phyloP scores from a whole-genome alignment of 2,113 vertebrate species.

The Tor tambroides region DNA sequence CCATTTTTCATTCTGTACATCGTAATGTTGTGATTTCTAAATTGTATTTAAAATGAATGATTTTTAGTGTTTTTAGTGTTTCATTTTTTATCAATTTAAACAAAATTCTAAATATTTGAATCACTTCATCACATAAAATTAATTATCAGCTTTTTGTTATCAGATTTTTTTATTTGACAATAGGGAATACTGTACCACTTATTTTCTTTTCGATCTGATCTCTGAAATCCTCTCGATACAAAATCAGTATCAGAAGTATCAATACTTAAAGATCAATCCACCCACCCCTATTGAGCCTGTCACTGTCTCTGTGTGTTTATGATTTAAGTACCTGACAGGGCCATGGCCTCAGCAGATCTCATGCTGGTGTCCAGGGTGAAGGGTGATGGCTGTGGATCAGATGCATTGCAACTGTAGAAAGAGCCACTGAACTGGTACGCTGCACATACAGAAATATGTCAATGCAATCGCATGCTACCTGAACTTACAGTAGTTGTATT shows the following conservation, averaged over 20 bases:
- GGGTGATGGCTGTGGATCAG: slow-evolving; percentile 85
- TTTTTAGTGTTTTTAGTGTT: too few relatives aligned
- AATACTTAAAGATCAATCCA: not conserved
- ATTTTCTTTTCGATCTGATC: too few relatives aligned
- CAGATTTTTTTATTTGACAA: not conserved
- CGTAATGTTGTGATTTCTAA: not conserved
- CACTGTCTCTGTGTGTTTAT: slow-evolving; percentile 8
- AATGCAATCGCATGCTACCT: not conserved
- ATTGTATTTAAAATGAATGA: too few relatives aligned
- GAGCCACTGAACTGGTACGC: slow-evolving; percentile 96
- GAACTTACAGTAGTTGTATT: not conserved
- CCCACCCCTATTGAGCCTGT: not conserved
- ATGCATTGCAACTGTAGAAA: slow-evolving; percentile 90
- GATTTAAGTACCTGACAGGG: slow-evolving; percentile 84
- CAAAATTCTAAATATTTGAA: too few relatives aligned
- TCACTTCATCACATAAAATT: not conserved
- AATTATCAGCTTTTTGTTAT: not conserved
- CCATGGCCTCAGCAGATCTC: slow-evolving; percentile 88
- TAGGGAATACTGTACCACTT: not conserved
- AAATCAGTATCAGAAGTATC: too few relatives aligned
- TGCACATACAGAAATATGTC: slow-evolving; percentile 61
- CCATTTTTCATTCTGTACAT: not conserved
- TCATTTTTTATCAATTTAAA: too few relatives aligned
- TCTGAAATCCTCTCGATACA: too few relatives aligned
- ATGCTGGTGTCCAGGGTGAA: slow-evolving; percentile 89